Evolutionary conservation across 1,140 invertebrate species (phyloP), one percentile per base, ranked within the genome.

Genomic region (Drosophila yakuba): DNA sequence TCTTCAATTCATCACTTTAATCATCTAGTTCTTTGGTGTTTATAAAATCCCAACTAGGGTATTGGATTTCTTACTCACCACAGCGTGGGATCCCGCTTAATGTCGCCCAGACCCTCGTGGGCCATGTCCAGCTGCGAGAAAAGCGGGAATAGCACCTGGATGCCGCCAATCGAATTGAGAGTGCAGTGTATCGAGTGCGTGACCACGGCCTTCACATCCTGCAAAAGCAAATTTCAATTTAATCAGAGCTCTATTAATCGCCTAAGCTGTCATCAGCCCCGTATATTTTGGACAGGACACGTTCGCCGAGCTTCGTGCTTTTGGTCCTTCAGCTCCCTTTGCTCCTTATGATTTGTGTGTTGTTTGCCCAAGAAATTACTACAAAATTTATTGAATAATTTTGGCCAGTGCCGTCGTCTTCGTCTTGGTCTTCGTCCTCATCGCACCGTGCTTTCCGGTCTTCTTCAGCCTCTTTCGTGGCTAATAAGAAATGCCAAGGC

Each of bases 101-200:
- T 94, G 85, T 97, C 97, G 55, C 95, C 94, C 4, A 95, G 93
- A 78, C 95, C 95, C 92, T 97, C 96, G 90, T 97, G 97, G 92
- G 96, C 96, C 94, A 98, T 95, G 93, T 99, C 98, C 83, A 99
- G 94, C 94, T 99, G 98, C 41, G 98, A 97, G 94, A 99, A 99
- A 64, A 99, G 94, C 60, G 99, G 99, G 93, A 99, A 99, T 68
- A 99, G 94, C 84, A 99, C 98, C 95, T 99, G 98, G 83, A 99
- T 98, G 56, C 99, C 99, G 63, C 99, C 99, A 90, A 99, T 97
- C 38, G 98, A 99, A 93, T 99, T 99, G 74, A 99, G 94, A 6
- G 98, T 99, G 93, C 97, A 98, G 93, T 99, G 98, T 93, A 99
- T 99, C 76, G 98, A 99, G 94, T 99, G 97, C 60, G 98, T 99